phyloP scores from a whole-genome alignment of 2,113 vertebrate genomes.

The Poeciliopsis retropinna region DNA sequence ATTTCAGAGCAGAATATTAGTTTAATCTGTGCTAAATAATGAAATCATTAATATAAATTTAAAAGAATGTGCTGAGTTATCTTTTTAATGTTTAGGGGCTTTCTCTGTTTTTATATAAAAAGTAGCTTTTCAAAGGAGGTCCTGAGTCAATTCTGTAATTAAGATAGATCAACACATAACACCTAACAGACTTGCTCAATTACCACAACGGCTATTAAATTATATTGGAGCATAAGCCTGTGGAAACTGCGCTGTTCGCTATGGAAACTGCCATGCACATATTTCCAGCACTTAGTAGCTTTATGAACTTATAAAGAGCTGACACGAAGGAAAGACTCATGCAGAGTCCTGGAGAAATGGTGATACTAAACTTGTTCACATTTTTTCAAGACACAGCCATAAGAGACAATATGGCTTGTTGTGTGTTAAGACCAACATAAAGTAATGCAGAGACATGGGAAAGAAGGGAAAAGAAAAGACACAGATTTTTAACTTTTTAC shows the following conservation, averaged over 20 bases:
- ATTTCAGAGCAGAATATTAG: slow-evolving; percentile 38
- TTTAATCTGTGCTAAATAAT: slow-evolving; percentile 46
- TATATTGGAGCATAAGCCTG: slow-evolving; percentile 54
- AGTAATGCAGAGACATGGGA: too few relatives aligned
- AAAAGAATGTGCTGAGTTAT: slow-evolving; percentile 34
- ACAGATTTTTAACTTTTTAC: neutral
- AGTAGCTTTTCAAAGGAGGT: slow-evolving; percentile 12
- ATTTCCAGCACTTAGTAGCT: slow-evolving; percentile 47
- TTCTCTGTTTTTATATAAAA: slow-evolving; percentile 17
- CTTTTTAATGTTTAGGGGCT: slow-evolving; percentile 17
- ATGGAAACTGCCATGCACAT: slow-evolving; percentile 51
- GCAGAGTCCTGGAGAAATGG: neutral
- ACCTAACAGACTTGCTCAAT: slow-evolving; percentile 68
- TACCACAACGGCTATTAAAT: slow-evolving; percentile 68
- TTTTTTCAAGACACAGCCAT: neutral
- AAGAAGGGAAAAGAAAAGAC: neutral
- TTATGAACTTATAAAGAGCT: slow-evolving; percentile 39
- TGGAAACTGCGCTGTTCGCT: slow-evolving; percentile 48
- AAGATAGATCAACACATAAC: slow-evolving; percentile 68
- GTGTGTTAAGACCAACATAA: too few relatives aligned
- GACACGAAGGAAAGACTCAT: slow-evolving; percentile 11
- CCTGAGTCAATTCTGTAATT: slow-evolving; percentile 67
- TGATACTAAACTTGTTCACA: neutral
- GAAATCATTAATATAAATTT: slow-evolving; percentile 55
- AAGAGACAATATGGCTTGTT: too few relatives aligned